phyloP scores from a whole-genome alignment of 2,888 invertebrate genomes.

The Gasteruption jaculator region DNA sequence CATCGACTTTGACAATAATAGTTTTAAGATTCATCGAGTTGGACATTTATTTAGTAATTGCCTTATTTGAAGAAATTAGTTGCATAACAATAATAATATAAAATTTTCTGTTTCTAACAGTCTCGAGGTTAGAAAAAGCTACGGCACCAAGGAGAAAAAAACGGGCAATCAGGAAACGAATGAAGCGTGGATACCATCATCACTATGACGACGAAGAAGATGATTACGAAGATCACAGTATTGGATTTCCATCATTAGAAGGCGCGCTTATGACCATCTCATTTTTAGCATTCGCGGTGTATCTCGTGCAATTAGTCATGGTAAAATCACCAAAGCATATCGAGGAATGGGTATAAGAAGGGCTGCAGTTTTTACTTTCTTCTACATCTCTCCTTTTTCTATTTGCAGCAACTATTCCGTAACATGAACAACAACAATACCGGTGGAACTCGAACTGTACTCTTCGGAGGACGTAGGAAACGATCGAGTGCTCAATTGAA shows the following conservation, averaged over 20 bases:
- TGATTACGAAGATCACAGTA: conserved; percentile 56
- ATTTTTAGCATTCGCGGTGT: conserved; percentile 80
- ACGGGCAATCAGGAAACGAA: conserved; percentile 24
- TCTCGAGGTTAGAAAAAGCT: conserved; percentile 31
- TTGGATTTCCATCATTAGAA: conserved; percentile 77
- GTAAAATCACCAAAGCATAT: conserved; percentile 50
- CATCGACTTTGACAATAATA: too few species aligned
- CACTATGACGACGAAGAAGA: conserved; percentile 35
- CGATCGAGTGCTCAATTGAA: conserved; percentile 32
- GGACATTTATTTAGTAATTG: too few species aligned
- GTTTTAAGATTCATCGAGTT: too few species aligned
- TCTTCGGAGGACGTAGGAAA: conserved; percentile 42
- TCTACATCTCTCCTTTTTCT: not conserved
- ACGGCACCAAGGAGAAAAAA: conserved; percentile 38
- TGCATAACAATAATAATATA: not conserved
- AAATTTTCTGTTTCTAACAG: conserved; percentile 27
- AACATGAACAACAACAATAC: conserved; percentile 27
- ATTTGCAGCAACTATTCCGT: conserved; percentile 37
- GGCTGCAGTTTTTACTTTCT: not conserved
- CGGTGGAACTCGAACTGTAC: conserved; percentile 26
- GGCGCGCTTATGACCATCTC: conserved; percentile 79
- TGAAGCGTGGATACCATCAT: conserved; percentile 18
- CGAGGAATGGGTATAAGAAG: conserved; percentile 1
- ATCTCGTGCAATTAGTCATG: conserved; percentile 76
- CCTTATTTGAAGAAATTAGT: too few species aligned